Percentiles rank a stretch among this genome's conserved stretches.
Evolutionary conservation across 92 coral and sea anemone genomes (phyloP).

Genomic region (Actinostola sp.): DNA sequence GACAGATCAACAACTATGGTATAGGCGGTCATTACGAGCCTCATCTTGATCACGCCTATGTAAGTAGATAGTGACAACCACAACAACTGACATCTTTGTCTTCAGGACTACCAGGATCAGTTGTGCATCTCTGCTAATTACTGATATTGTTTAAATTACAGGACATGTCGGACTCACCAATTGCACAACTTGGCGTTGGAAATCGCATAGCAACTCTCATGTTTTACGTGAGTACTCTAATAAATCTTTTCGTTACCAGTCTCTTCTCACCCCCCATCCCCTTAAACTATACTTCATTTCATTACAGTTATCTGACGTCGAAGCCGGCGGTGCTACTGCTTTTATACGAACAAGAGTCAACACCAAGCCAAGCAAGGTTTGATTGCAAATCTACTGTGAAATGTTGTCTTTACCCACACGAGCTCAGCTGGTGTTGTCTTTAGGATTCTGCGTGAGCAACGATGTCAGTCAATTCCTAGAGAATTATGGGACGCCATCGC

Average conservation of each 20-base stretch:
- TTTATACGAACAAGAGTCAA: conserved; percentile 49
- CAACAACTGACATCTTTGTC: too few relatives aligned
- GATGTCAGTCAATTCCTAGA: too few relatives aligned
- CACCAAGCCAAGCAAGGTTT: conserved; percentile 63
- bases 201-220: conserved; percentile 82
- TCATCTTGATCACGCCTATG: conserved; percentile 75
- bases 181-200: conserved; percentile 56
- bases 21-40: conserved; percentile 88
- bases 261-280: too few relatives aligned
- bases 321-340: conserved; percentile 77
- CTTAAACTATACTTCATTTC: not conserved
- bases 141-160: conserved; percentile 1
- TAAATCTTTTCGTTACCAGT: too few relatives aligned
- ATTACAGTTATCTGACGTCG: conserved; percentile 59
- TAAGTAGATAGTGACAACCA: too few relatives aligned
- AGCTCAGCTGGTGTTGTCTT: too few relatives aligned
- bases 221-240: conserved; percentile 86
- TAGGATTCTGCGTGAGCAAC: too few relatives aligned
- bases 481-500: too few relatives aligned
- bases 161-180: conserved; percentile 71
- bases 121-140: not conserved
- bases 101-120: too few relatives aligned
- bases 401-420: too few relatives aligned
- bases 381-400: too few relatives aligned
- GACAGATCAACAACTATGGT: too few relatives aligned